Evolutionary conservation across 2,888 invertebrate species (phyloP).

Genomic region (Argyresthia goedartella): DNA sequence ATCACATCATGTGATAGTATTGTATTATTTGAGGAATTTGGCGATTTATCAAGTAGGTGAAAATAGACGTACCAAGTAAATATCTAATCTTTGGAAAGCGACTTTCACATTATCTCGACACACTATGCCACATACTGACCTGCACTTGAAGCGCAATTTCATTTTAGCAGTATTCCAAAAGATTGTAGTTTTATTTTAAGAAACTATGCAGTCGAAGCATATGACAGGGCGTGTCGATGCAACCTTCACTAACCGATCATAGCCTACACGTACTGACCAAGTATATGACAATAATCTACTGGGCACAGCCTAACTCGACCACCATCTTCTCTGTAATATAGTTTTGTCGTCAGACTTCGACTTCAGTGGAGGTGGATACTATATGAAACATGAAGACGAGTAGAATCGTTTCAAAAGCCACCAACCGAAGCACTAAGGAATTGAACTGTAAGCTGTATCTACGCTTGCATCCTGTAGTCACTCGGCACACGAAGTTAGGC

Average conservation of each 20-base stretch:
- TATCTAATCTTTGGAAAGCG: background rate
- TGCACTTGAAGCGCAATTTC: background rate
- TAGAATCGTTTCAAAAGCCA: no score
- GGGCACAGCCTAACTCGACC: constrained; percentile 51
- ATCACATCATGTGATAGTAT: constrained; percentile 56
- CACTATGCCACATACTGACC: constrained; percentile 1
- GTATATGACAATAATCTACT: constrained; percentile 64
- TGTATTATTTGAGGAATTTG: constrained; percentile 44
- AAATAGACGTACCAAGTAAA: constrained; percentile 18
- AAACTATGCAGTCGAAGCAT: background rate
- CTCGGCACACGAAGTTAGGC: constrained; percentile 46
- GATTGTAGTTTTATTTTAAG: background rate
- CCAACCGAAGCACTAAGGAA: constrained; percentile 56
- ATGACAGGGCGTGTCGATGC: constrained; percentile 1
- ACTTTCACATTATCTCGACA: background rate
- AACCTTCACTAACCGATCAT: constrained; percentile 6
- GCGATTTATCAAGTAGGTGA: constrained; percentile 23
- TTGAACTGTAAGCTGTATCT: constrained; percentile 55
- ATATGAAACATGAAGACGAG: no score
- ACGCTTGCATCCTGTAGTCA: constrained; percentile 47
- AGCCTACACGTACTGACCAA: constrained; percentile 55
- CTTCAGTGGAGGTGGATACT: background rate
- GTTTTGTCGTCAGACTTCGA: background rate
- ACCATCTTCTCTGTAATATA: constrained; percentile 28
- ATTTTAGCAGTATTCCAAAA: constrained; percentile 1